Evolutionary conservation across 2,113 vertebrate genomes (phyloP).

Genomic region (Petrocephalus microphthalmus): DNA sequence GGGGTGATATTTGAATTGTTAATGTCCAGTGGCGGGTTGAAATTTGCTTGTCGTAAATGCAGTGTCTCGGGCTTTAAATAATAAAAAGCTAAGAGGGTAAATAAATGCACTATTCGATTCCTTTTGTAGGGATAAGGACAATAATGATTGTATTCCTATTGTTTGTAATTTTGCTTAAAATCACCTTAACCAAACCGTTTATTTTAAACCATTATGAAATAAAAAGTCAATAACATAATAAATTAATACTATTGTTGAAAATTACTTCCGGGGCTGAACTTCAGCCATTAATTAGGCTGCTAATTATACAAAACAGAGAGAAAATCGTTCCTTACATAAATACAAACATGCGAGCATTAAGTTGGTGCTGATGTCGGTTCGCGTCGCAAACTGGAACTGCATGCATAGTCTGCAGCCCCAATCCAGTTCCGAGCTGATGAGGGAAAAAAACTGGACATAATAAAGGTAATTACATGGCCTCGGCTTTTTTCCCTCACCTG

Average conservation of each 20-base stretch:
- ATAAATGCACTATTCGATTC: background rate
- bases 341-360: background rate
- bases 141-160: background rate
- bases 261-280: background rate
- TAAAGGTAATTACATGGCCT: slow-evolving; percentile 48
- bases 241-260: background rate
- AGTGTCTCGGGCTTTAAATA: background rate
- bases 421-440: slow-evolving; percentile 22
- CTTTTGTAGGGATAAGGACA: background rate
- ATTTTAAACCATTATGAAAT: background rate
- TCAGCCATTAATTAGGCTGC: background rate
- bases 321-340: background rate
- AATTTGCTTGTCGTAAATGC: background rate
- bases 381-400: background rate
- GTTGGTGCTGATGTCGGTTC: background rate
- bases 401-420: background rate
- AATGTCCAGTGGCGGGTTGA: background rate
- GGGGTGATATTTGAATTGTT: background rate
- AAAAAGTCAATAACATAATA: background rate
- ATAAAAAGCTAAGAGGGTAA: background rate
- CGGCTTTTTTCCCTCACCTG: slow-evolving; percentile 47
- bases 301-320: background rate
- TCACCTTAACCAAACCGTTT: background rate
- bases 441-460: slow-evolving; percentile 47
- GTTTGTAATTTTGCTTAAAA: background rate